A percentile compares a stretch with the other conserved stretches of the same genome.
Evolutionary conservation across 2,797 vertebrate genomes (phyloP).

Genomic region (Macroramphosus scolopax): DNA sequence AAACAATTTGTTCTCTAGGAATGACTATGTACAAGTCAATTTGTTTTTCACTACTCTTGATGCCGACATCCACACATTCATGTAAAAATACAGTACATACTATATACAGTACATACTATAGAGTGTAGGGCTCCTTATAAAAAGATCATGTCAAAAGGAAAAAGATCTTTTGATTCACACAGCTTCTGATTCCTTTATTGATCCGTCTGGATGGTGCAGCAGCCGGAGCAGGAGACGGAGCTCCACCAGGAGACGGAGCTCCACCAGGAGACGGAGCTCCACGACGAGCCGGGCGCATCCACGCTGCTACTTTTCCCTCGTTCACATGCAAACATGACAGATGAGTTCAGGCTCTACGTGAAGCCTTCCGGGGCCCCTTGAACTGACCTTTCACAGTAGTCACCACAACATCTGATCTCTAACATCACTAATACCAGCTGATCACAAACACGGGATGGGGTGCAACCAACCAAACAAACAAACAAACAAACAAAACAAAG

Average conservation of each 20-base stretch:
- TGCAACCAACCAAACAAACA: background rate
- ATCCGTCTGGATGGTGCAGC: conserved; percentile 36
- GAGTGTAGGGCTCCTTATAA: conserved; percentile 56
- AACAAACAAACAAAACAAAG: conserved; percentile 4
- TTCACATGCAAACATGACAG: conserved; percentile 48
- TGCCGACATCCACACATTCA: conserved; percentile 81
- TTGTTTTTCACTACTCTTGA: conserved; percentile 67
- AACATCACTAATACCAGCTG: conserved; percentile 22
- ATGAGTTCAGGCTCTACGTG: conserved; percentile 31
- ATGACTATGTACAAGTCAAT: conserved; percentile 80
- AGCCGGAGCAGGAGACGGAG: conserved; percentile 14
- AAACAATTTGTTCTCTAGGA: conserved; percentile 76
- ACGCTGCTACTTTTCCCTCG: conserved; percentile 22
- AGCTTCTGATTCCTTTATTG: conserved; percentile 24
- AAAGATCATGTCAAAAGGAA: conserved; percentile 52
- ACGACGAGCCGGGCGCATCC: conserved; percentile 10
- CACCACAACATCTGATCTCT: conserved; percentile 26
- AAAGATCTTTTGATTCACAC: conserved; percentile 14
- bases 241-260: conserved; percentile 9
- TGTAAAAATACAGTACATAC: conserved; percentile 70
- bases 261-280: conserved; percentile 2
- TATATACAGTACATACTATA: conserved; percentile 61
- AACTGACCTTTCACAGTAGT: conserved; percentile 42
- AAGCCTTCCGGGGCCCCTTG: conserved; percentile 16
- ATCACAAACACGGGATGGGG: conserved; percentile 37